phyloP scores from a whole-genome alignment of 2,888 invertebrate genomes.

The Baccha elongata region DNA sequence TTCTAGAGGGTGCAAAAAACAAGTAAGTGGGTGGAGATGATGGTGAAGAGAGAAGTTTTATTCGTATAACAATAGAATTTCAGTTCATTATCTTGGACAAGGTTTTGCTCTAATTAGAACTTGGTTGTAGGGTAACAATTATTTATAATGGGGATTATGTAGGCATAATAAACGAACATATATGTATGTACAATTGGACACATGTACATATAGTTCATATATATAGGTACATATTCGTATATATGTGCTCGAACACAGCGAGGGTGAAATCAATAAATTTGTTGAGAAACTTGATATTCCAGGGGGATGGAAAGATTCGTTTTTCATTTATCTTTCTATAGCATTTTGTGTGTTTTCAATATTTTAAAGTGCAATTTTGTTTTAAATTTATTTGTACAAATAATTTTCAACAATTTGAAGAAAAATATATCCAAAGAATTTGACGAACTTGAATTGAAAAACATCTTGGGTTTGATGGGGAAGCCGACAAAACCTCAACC shows the following conservation, averaged over 20 bases:
- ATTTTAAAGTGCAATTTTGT: neutral
- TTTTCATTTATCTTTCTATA: neutral
- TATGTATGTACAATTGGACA: neutral
- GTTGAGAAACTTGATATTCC: neutral
- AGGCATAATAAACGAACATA: conserved; percentile 46
- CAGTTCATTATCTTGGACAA: conserved; percentile 77
- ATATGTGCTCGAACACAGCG: neutral
- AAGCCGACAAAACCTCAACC: no score
- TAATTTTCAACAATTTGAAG: no score
- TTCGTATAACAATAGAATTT: conserved; percentile 75
- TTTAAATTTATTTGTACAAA: no score
- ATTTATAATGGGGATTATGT: conserved; percentile 76
- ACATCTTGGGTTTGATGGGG: no score
- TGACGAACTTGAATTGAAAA: no score
- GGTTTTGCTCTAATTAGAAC: conserved; percentile 77
- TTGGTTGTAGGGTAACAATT: conserved; percentile 77
- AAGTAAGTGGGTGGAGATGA: conserved; percentile 15
- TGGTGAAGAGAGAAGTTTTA: conserved; percentile 51
- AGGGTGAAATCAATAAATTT: neutral
- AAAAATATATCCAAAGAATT: no score
- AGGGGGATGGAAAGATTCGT: no score
- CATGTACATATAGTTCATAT: neutral
- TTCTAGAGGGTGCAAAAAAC: conserved; percentile 37
- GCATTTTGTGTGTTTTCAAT: neutral
- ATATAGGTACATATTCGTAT: neutral